Evolutionary conservation across 2,888 invertebrate species (phyloP).

Genomic region (Dascillus cervinus): DNA sequence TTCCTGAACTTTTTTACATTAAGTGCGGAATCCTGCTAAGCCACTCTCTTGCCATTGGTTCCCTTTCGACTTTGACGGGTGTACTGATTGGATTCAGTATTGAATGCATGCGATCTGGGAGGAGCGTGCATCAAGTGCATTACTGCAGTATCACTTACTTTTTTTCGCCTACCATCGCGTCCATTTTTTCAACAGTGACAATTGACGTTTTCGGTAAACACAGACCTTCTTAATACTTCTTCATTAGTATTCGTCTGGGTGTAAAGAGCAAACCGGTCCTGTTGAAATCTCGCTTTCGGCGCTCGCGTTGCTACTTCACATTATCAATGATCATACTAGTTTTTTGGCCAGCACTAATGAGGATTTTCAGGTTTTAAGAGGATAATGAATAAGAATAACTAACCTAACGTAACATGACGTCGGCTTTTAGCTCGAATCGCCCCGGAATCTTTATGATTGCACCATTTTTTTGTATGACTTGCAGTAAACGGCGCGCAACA

Average conservation of each 20-base stretch:
- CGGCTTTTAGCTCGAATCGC: no score
- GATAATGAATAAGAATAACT: slow-evolving; percentile 16
- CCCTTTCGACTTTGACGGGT: slow-evolving; percentile 16
- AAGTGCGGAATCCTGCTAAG: slow-evolving; percentile 20
- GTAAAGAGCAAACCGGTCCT: slow-evolving; percentile 19
- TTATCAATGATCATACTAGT: slow-evolving; percentile 18
- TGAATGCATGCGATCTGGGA: slow-evolving; percentile 13
- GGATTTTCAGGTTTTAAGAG: slow-evolving; percentile 17
- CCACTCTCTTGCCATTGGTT: slow-evolving; percentile 21
- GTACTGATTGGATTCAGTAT: slow-evolving; percentile 19
- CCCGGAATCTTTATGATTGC: no score
- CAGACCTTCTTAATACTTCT: slow-evolving; percentile 9
- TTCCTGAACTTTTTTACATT: slow-evolving; percentile 14
- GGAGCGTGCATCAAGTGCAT: slow-evolving; percentile 14
- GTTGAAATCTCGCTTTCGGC: slow-evolving; percentile 16
- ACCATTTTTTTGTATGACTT: no score
- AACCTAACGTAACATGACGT: slow-evolving; percentile 15
- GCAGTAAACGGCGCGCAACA: no score
- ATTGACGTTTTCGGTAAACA: slow-evolving; percentile 7
- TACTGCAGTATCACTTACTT: slow-evolving; percentile 8
- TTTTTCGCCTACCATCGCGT: no score
- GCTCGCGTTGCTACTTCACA: slow-evolving; percentile 13
- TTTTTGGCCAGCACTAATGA: slow-evolving; percentile 17
- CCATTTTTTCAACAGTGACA: no score
- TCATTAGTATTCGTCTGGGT: slow-evolving; percentile 19